Percentiles rank a stretch among this genome's conserved stretches.
phyloP scores from a whole-genome alignment of 2,113 vertebrate species.

The Pleuronectes platessa region DNA sequence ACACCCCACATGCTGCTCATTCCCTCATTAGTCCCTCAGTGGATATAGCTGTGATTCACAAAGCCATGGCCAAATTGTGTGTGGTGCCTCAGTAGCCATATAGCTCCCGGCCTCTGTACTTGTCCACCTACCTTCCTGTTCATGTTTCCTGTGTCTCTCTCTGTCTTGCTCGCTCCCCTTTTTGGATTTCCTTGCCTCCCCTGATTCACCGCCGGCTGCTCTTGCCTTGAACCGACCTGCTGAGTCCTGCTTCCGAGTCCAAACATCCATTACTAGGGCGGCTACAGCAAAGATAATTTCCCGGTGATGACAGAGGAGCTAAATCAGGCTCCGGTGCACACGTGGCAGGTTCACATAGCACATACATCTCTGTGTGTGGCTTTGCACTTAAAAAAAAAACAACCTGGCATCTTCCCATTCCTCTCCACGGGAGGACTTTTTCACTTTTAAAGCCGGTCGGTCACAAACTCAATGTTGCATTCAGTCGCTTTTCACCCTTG shows the following conservation, averaged over 20 bases:
- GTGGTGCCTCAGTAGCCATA: background rate
- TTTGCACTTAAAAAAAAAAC: conserved; percentile 16
- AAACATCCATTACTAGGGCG: conserved; percentile 1
- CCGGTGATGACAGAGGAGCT: background rate
- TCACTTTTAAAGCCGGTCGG: conserved; percentile 53
- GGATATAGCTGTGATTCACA: background rate
- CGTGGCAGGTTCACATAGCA: background rate
- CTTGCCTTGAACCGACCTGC: background rate
- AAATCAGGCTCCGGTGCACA: conserved; percentile 29
- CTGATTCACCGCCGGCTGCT: conserved; percentile 6
- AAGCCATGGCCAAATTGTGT: background rate
- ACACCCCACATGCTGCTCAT: too few relatives aligned
- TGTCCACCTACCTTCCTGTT: background rate
- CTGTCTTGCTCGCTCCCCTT: background rate
- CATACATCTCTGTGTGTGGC: background rate
- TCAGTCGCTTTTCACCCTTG: conserved; percentile 65
- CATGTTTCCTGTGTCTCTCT: background rate
- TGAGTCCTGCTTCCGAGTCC: background rate
- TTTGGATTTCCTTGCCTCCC: background rate
- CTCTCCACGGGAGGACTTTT: conserved; percentile 33
- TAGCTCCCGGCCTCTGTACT: background rate
- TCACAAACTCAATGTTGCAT: conserved; percentile 45
- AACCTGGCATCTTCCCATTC: background rate
- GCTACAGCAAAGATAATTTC: conserved; percentile 20
- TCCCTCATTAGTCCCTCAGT: too few relatives aligned